Evolutionary conservation across 2,113 vertebrate genomes (phyloP).

Genomic region (Opisthocomus hoazin): DNA sequence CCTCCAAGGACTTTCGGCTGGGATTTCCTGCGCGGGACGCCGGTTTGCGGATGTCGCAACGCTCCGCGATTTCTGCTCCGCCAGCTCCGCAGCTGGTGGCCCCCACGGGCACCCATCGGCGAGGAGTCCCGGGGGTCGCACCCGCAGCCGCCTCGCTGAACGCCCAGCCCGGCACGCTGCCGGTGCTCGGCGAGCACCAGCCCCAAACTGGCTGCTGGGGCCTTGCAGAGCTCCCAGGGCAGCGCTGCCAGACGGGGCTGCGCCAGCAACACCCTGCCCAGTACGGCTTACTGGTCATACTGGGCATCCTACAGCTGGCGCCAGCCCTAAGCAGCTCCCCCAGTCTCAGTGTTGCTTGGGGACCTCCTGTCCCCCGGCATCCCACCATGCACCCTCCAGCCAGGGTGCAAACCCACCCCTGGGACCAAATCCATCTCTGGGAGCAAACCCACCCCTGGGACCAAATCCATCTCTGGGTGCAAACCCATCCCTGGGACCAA

Average conservation of each 20-base stretch:
- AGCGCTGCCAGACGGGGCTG: not conserved
- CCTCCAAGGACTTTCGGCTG: not conserved
- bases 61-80: not conserved
- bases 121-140: rapidly evolving
- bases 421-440: rapidly evolving
- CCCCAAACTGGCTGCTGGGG: not conserved
- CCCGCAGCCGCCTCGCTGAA: rapidly evolving
- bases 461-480: too few relatives aligned
- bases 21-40: not conserved
- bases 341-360: not conserved
- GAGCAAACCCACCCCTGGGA: too few relatives aligned
- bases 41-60: not conserved
- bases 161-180: rapidly evolving
- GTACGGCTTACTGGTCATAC: not conserved
- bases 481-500: not conserved
- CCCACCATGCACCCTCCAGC: not conserved
- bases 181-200: not conserved
- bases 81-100: not conserved
- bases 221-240: not conserved
- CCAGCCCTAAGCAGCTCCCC: not conserved
- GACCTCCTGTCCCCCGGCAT: not conserved
- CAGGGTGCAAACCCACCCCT: not conserved
- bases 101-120: rapidly evolving
- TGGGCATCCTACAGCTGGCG: not conserved
- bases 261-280: not conserved